Percentiles rank a stretch among this genome's conserved stretches.
These are phyloP conservation scores for Lordiphosa stackelbergi DNA, from an alignment of 1,140 invertebrate species.

Conservation along the genomic window DNA sequence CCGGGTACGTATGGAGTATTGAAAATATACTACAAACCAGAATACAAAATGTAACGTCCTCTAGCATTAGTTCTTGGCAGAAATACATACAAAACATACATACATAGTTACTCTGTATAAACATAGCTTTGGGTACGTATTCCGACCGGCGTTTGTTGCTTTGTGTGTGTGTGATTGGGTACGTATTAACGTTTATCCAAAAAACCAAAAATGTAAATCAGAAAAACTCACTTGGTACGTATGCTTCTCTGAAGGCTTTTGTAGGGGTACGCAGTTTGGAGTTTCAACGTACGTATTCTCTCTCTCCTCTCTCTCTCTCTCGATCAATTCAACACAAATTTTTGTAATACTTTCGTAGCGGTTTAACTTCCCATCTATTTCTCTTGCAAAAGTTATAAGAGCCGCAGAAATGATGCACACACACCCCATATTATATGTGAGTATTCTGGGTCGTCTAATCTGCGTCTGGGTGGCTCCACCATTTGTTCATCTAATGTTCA, in stretches of 20 bases:
- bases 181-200: conserved; percentile 41
- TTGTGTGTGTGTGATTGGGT: conserved; percentile 41
- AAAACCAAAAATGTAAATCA: too few relatives aligned
- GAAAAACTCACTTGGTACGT: conserved; percentile 44
- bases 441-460: conserved; percentile 46
- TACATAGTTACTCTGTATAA: conserved; percentile 33
- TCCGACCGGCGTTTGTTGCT: conserved; percentile 16
- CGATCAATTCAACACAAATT: too few relatives aligned
- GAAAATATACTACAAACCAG: conserved; percentile 25
- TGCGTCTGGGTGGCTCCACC: conserved; percentile 18
- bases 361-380: conserved; percentile 40
- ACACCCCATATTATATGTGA: conserved; percentile 38
- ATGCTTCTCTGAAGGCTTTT: conserved; percentile 10
- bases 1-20: conserved; percentile 61
- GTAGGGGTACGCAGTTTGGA: neutral
- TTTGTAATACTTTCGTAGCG: neutral
- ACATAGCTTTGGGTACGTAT: conserved; percentile 48
- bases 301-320: neutral
- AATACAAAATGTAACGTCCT: conserved; percentile 23
- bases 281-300: conserved; percentile 13
- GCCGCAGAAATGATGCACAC: conserved; percentile 30
- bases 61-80: conserved; percentile 21
- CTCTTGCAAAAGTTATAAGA: conserved; percentile 30
- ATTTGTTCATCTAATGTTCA: conserved; percentile 33
- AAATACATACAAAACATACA: conserved; percentile 16